Percentiles rank a stretch among this genome's conserved stretches.
Conservation (phyloP, 2,113 vertebrate species). For the Leptocoma aspasia region DNA sequence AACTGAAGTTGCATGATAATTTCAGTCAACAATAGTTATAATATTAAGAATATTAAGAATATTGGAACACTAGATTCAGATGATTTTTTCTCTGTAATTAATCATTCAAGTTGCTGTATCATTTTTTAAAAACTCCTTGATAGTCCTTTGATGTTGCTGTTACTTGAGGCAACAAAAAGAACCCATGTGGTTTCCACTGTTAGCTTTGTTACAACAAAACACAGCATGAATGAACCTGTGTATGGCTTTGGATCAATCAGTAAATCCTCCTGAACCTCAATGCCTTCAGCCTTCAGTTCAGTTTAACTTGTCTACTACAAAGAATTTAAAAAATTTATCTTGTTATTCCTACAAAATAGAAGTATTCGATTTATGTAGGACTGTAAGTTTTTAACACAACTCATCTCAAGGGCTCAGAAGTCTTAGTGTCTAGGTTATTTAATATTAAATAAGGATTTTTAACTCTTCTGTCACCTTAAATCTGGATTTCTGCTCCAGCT, state of each 20-base stretch:
- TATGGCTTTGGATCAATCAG: background rate
- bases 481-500: background rate
- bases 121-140: background rate
- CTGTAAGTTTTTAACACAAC: background rate
- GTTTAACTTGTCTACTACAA: background rate
- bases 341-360: background rate
- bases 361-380: background rate
- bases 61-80: background rate
- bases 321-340: background rate
- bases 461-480: background rate
- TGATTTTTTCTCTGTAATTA: background rate
- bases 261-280: background rate
- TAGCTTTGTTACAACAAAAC: background rate
- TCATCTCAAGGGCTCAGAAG: background rate
- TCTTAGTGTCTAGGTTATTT: background rate
- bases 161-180: background rate
- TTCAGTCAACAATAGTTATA: background rate
- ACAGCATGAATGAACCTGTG: background rate
- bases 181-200: background rate
- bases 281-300: background rate
- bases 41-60: background rate
- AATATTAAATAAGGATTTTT: background rate
- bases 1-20: background rate
- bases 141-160: background rate
- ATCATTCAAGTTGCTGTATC: background rate